phyloP scores from a whole-genome alignment of 2,113 vertebrate species.

The Rhea pennata region DNA sequence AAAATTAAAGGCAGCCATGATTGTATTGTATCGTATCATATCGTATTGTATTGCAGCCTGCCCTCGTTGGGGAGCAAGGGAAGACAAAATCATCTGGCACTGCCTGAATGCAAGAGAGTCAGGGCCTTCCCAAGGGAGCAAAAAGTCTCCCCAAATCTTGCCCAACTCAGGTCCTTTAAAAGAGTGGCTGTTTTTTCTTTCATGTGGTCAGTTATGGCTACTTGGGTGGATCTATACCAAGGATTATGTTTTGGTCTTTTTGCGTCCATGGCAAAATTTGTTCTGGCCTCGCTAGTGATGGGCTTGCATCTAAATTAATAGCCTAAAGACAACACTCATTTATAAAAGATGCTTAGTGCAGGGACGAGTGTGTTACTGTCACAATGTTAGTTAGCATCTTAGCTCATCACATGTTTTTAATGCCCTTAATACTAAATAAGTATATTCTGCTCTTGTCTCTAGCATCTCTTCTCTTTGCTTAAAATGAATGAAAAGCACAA shows the following conservation, averaged over 20 bases:
- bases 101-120: neutral
- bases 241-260: neutral
- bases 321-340: neutral
- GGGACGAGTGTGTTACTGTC: neutral
- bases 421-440: neutral
- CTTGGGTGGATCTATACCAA: neutral
- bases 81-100: neutral
- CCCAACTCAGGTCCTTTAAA: neutral
- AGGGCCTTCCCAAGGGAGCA: neutral
- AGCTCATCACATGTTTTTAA: neutral
- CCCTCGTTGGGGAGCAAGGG: neutral
- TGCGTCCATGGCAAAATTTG: neutral
- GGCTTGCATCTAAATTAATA: neutral
- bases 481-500: neutral
- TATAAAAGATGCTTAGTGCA: neutral
- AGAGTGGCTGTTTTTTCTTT: too few relatives aligned
- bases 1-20: slow-evolving; percentile 28
- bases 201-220: neutral
- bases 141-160: neutral
- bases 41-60: neutral
- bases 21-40: neutral
- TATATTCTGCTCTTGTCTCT: neutral
- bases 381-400: neutral
- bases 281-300: neutral
- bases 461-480: neutral